Evolutionary conservation across 2,113 vertebrate genomes (phyloP), one percentile per base, ranked within the genome.

Genomic region (Pteronura brasiliensis): DNA sequence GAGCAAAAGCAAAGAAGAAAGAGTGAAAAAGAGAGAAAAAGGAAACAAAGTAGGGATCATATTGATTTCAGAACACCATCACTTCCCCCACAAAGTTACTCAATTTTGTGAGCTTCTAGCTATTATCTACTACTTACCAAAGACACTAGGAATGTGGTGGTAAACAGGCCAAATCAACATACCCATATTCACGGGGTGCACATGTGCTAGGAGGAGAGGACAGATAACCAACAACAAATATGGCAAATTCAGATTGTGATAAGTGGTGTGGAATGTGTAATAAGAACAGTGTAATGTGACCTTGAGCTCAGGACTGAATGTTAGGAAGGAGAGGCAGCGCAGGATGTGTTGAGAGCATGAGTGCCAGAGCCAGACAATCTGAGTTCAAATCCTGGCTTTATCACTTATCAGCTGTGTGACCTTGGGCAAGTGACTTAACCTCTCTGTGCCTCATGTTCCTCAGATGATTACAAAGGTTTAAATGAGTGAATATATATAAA

Each of bases 131-230:
- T 27, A 72, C 7, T 80, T 29, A 36, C 34, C 23, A 72, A 71
- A 72, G 8, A 1, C 34, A 36, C 31, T 42, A 69, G 47, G 93
- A 90, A 90, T n/a, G 6, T 17, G 23, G 14, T 34, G 7, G 34
- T 6, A 25, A 52, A 76, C 44, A 81, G 31, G 42, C 72, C 7
- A 59, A 59, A 83, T 10, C 57, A 18, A 77, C 3, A 15, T 27
- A 10, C 14, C 17, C 39, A 14, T 5, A 29, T 25, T 74, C 42
- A 59, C 2, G 0, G 27, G 65, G 27, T 2, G 7, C 27, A 74
- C 2, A 2, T 34, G 10, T 9, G 4, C 8, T 27, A 13, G 17
- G 13, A 25, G 63, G 29, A 6, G 3, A 18, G 6, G 1, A 55
- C 2, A 52, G 36, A 61, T 10, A 57, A 71, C 6, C 1, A 69